A percentile compares a stretch with the other conserved stretches of the same genome.
phyloP scores from a whole-genome alignment of 37 sponge, comb jelly and placozoan species.

The Eunapius fragilis region DNA sequence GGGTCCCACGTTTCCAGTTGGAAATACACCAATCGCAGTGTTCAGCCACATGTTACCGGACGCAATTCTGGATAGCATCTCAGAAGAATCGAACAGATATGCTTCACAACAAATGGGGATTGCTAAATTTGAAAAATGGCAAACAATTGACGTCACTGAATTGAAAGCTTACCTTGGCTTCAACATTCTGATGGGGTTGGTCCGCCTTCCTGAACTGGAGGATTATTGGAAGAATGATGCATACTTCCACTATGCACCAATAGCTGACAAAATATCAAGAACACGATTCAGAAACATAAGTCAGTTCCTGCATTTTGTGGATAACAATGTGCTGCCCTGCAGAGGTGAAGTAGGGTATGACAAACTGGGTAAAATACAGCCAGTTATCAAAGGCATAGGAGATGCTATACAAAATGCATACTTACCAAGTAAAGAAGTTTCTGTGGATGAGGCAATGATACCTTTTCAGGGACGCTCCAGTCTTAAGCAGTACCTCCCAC shows the following conservation, averaged over 20 bases:
- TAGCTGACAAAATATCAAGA: constrained; percentile 4
- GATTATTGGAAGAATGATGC: constrained; percentile 8
- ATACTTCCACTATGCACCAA: neutral
- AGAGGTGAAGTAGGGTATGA: constrained; percentile 10
- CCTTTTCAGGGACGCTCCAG: constrained; percentile 21
- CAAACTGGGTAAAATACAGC: constrained; percentile 5
- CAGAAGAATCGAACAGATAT: constrained; percentile 23
- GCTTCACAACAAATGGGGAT: constrained; percentile 18
- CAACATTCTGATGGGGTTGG: constrained; percentile 24
- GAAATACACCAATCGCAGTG: neutral
- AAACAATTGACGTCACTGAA: constrained; percentile 1
- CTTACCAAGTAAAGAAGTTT: constrained; percentile 6
- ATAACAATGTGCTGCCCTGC: neutral
- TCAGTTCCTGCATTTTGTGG: constrained; percentile 12
- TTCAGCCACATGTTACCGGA: neutral
- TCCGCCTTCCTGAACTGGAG: neutral
- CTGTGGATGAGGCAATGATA: constrained; percentile 41
- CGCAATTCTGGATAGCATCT: constrained; percentile 11
- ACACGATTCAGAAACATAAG: neutral
- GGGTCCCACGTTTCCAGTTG: neutral
- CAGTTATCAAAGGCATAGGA: neutral
- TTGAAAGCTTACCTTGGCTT: constrained; percentile 18
- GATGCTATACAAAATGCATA: neutral
- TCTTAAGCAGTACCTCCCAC: constrained; percentile 22
- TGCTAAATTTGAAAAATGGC: neutral